Evolutionary conservation across 2,113 vertebrate species (phyloP).

Genomic region (Gobiocypris rarus): DNA sequence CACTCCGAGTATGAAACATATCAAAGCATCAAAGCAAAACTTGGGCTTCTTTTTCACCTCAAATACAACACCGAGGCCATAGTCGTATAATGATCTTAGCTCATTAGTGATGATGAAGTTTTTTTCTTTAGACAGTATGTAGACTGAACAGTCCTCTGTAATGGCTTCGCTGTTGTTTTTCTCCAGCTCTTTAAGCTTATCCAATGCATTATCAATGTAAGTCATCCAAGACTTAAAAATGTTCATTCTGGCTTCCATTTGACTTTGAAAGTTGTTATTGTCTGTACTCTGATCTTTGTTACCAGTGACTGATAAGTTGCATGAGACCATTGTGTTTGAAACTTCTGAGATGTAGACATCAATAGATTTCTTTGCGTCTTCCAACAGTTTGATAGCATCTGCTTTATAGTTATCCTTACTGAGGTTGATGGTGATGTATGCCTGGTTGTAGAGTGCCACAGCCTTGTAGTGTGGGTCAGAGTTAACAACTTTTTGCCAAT

Average conservation of each 20-base stretch:
- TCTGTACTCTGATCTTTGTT: background rate
- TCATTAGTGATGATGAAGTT: background rate
- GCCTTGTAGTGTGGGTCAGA: background rate
- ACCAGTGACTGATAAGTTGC: background rate
- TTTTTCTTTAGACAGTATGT: background rate
- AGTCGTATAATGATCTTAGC: background rate
- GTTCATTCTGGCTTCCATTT: conserved; percentile 49
- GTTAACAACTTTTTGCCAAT: background rate
- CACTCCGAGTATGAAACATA: background rate
- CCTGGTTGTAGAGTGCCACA: background rate
- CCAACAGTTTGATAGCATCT: background rate
- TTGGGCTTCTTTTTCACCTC: background rate
- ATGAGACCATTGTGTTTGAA: background rate
- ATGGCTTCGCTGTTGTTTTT: background rate
- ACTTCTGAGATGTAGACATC: background rate
- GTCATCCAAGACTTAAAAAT: conserved; percentile 40
- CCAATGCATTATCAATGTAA: background rate
- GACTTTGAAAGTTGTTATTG: conserved; percentile 39
- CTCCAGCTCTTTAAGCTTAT: background rate
- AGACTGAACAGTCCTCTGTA: background rate
- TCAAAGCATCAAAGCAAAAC: background rate
- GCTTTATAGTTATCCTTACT: background rate
- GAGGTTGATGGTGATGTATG: background rate
- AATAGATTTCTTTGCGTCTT: background rate
- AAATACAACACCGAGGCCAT: background rate